Percentiles rank a stretch among this genome's conserved stretches.
Conservation (phyloP, 2,888 invertebrate genomes). For the Argyresthia albistria region DNA sequence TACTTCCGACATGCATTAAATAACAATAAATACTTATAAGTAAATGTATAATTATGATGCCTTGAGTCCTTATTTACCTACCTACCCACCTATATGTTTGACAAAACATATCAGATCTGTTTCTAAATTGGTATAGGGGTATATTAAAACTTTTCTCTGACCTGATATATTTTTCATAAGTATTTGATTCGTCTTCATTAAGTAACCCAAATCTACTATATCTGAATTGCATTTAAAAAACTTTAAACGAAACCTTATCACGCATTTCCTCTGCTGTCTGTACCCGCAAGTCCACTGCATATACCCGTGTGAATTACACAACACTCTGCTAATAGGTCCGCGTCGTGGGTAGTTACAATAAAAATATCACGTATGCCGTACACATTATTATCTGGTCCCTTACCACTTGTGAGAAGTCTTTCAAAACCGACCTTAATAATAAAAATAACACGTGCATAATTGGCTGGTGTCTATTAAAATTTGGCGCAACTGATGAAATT, state of each 20-base stretch:
- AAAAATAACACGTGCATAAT: not conserved
- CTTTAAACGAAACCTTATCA: not conserved
- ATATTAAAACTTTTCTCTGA: too few species aligned
- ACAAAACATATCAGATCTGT: too few species aligned
- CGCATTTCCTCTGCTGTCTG: not conserved
- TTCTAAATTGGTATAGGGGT: too few species aligned
- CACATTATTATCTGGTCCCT: not conserved
- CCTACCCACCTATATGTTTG: too few species aligned
- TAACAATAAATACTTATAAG: too few species aligned
- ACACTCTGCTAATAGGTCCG: slow-evolving; percentile 16
- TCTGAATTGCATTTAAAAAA: too few species aligned
- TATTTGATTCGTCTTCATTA: too few species aligned
- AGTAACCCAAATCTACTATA: not conserved
- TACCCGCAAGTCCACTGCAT: not conserved
- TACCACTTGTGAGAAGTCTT: not conserved
- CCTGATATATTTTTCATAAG: too few species aligned
- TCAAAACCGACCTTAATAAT: slow-evolving; percentile 1
- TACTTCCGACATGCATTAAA: too few species aligned
- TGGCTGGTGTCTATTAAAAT: not conserved
- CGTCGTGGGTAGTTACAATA: slow-evolving; percentile 13
- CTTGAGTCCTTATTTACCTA: too few species aligned
- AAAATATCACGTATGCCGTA: not conserved
- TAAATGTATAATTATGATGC: too few species aligned
- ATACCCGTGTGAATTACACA: slow-evolving; percentile 21
- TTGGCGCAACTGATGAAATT: too few species aligned